A percentile compares a stretch with the other conserved stretches of the same genome.
Conservation (phyloP, 2,888 invertebrate genomes). For the Lithodes maja region DNA sequence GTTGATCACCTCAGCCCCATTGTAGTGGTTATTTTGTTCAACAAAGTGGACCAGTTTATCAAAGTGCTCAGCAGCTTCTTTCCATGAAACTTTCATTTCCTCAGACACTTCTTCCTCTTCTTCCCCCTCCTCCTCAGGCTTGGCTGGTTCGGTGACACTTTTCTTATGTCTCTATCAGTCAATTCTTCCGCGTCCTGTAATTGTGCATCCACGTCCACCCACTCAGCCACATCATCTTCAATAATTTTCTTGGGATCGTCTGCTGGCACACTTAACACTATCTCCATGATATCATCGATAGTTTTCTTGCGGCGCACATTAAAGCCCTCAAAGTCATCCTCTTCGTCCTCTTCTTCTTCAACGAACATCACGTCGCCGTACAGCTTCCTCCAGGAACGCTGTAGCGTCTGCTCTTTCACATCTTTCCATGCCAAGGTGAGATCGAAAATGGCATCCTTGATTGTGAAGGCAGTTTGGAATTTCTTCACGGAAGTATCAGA, state of each 20-base stretch:
- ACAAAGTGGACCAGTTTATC: slow-evolving; percentile 6
- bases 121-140: slow-evolving; percentile 10
- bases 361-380: slow-evolving; percentile 2
- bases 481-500: not conserved
- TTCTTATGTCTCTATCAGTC: slow-evolving; percentile 3
- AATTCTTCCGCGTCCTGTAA: not conserved
- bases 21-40: slow-evolving; percentile 38
- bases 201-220: slow-evolving; percentile 1
- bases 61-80: slow-evolving; percentile 22
- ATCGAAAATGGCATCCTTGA: slow-evolving; percentile 28
- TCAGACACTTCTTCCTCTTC: slow-evolving; percentile 9
- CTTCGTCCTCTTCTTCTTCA: slow-evolving; percentile 16
- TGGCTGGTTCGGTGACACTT: not conserved
- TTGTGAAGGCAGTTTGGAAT: not conserved
- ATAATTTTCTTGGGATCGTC: slow-evolving; percentile 35
- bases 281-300: slow-evolving; percentile 4
- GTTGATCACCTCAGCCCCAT: slow-evolving; percentile 13
- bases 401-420: slow-evolving; percentile 22
- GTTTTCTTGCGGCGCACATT: not conserved
- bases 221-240: slow-evolving; percentile 24
- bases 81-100: slow-evolving; percentile 17
- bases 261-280: not conserved
- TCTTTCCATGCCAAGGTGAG: slow-evolving; percentile 22
- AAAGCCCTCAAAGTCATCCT: not conserved
- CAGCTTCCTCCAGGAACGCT: slow-evolving; percentile 23